These are phyloP conservation scores for Champsocephalus esox DNA, from an alignment of 2,797 vertebrate species.

Conservation along the genomic window DNA sequence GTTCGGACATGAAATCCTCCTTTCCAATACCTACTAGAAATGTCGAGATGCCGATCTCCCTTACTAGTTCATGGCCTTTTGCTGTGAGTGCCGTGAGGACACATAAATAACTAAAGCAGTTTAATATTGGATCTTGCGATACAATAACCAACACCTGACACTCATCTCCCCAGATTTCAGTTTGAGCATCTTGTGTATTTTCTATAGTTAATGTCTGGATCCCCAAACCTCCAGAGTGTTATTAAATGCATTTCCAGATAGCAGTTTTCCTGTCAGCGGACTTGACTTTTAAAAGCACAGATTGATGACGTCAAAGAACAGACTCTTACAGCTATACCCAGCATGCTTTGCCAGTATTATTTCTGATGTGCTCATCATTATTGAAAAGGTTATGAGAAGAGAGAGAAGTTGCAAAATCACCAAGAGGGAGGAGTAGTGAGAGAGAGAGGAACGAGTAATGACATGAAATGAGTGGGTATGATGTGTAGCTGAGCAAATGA, in stretches of 20 bases:
- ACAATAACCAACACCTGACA: neutral
- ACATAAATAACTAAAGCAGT: no score
- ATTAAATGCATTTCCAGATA: constrained; percentile 18
- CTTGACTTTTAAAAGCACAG: constrained; percentile 49
- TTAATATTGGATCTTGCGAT: no score
- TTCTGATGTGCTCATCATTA: constrained; percentile 86
- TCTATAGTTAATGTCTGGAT: neutral
- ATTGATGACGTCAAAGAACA: constrained; percentile 70
- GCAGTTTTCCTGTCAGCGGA: constrained; percentile 22
- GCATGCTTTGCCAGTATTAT: constrained; percentile 76
- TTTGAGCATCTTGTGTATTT: neutral
- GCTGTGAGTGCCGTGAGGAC: no score
- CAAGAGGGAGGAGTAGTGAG: constrained; percentile 25
- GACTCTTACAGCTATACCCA: constrained; percentile 74
- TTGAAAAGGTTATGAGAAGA: constrained; percentile 72
- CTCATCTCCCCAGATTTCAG: neutral
- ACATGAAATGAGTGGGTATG: constrained; percentile 37
- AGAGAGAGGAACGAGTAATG: constrained; percentile 3
- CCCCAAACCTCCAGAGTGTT: constrained; percentile 20
- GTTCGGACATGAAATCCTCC: no score
- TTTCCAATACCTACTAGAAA: no score
- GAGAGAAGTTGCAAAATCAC: constrained; percentile 28
- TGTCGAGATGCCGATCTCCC: no score
- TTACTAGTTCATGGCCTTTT: no score
- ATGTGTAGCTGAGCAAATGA: constrained; percentile 9